Percentiles rank a stretch among this genome's conserved stretches.
Conservation (phyloP, 2,113 vertebrate genomes). For the Burhinus bistriatus region DNA sequence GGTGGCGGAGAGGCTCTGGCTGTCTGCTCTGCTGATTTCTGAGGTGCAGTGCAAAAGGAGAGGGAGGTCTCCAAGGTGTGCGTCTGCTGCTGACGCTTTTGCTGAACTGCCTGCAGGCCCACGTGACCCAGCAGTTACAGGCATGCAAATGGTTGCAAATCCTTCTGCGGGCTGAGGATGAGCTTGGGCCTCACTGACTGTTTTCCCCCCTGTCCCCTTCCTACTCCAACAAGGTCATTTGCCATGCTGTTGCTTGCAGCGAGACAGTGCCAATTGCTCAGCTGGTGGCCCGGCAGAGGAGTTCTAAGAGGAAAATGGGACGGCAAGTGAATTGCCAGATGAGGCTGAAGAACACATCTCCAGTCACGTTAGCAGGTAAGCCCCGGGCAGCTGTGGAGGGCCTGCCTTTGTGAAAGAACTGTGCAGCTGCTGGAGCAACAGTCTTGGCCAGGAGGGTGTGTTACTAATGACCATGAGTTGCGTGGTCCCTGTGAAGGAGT, state of each 20-base stretch:
- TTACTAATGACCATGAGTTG: too few species aligned
- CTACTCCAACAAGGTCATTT: conserved; percentile 72
- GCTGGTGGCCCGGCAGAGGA: conserved; percentile 85
- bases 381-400: background rate
- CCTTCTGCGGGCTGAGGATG: background rate
- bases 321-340: conserved; percentile 86
- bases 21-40: background rate
- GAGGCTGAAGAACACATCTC: conserved; percentile 81
- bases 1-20: too few species aligned
- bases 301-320: conserved; percentile 81
- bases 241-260: conserved; percentile 81
- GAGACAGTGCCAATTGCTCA: conserved; percentile 87
- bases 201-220: background rate
- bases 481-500: too few species aligned
- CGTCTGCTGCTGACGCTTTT: background rate
- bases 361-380: conserved; percentile 80
- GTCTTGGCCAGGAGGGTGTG: too few species aligned
- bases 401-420: background rate
- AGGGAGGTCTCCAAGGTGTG: background rate
- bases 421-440: too few species aligned
- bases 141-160: background rate
- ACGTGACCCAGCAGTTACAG: background rate
- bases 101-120: background rate
- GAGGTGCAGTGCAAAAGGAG: background rate
- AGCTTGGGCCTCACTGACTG: background rate